These are phyloP conservation scores for Tyrannus savana DNA, from an alignment of 2,113 vertebrate genomes.

Conservation along the genomic window DNA sequence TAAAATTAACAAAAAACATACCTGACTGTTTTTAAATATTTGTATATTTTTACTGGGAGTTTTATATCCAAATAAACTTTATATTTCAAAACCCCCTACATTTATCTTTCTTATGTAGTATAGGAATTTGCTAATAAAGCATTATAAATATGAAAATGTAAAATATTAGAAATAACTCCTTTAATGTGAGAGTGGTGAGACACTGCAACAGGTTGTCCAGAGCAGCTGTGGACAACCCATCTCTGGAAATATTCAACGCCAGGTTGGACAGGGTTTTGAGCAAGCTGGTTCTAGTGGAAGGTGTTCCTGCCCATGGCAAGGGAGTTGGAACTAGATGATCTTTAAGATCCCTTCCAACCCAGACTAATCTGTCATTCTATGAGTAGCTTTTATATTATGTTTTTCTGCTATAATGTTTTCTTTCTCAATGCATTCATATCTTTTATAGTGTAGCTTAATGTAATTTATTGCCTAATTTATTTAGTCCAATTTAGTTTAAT, in stretches of 20 bases:
- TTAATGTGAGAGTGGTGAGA: neutral
- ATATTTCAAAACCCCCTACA: neutral
- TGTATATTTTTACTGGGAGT: neutral
- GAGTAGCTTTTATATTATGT: neutral
- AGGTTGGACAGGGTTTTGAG: neutral
- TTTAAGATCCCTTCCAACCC: neutral
- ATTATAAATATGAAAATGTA: neutral
- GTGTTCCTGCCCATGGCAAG: neutral
- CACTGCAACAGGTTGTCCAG: neutral
- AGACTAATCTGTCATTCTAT: neutral
- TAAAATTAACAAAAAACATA: neutral
- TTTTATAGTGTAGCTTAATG: neutral
- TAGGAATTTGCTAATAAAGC: neutral
- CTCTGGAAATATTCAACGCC: rapidly evolving
- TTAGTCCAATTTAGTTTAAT: neutral
- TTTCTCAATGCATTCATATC: neutral
- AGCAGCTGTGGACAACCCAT: neutral
- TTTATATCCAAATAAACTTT: neutral
- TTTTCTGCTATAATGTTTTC: neutral
- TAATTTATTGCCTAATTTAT: neutral
- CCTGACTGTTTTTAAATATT: neutral
- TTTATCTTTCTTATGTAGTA: neutral
- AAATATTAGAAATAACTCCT: neutral
- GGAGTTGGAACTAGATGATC: neutral
- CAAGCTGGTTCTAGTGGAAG: neutral